Conservation (phyloP, 1,140 invertebrate species). For the Dreissena polymorpha region DNA sequence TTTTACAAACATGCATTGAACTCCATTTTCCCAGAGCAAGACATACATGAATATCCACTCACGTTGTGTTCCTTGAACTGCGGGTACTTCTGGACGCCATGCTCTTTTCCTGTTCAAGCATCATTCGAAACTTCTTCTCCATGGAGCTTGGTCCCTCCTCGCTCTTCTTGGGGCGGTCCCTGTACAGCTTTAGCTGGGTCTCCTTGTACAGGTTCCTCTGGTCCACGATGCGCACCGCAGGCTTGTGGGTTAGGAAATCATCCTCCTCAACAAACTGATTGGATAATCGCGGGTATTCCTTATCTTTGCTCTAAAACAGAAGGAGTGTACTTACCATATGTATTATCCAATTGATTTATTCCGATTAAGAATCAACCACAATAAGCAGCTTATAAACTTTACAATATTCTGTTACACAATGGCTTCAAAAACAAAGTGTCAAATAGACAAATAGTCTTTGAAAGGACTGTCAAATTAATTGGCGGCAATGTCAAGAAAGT, state of each 20-base stretch:
- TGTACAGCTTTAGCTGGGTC: slow-evolving; percentile 73
- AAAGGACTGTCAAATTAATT: too few species aligned
- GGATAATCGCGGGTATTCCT: slow-evolving; percentile 68
- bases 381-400: too few species aligned
- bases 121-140: slow-evolving; percentile 68
- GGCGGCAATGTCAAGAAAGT: too few species aligned
- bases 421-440: too few species aligned
- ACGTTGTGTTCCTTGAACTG: slow-evolving; percentile 45
- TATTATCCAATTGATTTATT: too few species aligned
- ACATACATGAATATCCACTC: not conserved
- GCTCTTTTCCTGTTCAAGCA: slow-evolving; percentile 70
- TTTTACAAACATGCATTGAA: too few species aligned
- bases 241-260: slow-evolving; percentile 49
- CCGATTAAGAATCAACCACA: too few species aligned
- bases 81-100: slow-evolving; percentile 31
- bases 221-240: slow-evolving; percentile 72
- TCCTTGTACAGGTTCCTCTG: slow-evolving; percentile 75
- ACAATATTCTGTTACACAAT: too few species aligned
- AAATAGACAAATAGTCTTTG: too few species aligned
- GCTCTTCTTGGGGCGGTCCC: slow-evolving; percentile 63
- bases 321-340: not conserved
- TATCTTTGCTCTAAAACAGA: slow-evolving; percentile 67
- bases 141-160: slow-evolving; percentile 65
- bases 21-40: too few species aligned
- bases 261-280: slow-evolving; percentile 63